Conservation (phyloP, 1,140 invertebrate species). For the Ceratina calcarata region DNA sequence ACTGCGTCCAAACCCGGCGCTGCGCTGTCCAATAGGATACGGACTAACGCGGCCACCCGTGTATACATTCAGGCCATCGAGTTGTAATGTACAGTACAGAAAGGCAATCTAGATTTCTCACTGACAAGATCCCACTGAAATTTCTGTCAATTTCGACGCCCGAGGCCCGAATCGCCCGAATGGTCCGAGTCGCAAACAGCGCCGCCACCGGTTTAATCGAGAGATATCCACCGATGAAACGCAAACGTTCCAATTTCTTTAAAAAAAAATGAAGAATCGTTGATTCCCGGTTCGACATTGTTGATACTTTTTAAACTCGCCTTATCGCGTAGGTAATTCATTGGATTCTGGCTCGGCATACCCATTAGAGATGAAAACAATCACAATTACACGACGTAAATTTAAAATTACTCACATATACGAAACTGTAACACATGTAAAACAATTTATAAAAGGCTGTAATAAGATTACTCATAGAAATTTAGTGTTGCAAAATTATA, state of each 20-base stretch:
- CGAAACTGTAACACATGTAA: too few relatives aligned
- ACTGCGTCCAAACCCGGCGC: slow-evolving; percentile 53
- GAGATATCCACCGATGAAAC: background rate
- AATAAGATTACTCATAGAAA: too few relatives aligned
- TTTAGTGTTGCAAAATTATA: too few relatives aligned
- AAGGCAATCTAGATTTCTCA: slow-evolving; percentile 63
- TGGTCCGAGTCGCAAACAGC: too few relatives aligned
- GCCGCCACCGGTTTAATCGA: background rate
- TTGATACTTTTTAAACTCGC: background rate
- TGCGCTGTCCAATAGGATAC: slow-evolving; percentile 60
- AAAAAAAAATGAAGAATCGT: background rate
- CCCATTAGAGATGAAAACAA: too few relatives aligned
- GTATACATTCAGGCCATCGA: slow-evolving; percentile 61
- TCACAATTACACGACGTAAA: too few relatives aligned
- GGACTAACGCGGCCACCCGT: slow-evolving; percentile 58
- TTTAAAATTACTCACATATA: too few relatives aligned
- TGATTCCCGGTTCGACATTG: background rate
- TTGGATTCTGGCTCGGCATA: too few relatives aligned
- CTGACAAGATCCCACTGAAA: slow-evolving; percentile 53
- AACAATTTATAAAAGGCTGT: too few relatives aligned
- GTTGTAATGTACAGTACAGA: slow-evolving; percentile 61
- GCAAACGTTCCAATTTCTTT: slow-evolving; percentile 6
- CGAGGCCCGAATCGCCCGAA: too few relatives aligned
- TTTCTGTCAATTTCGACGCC: slow-evolving; percentile 49
- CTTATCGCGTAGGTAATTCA: too few relatives aligned